Conservation (phyloP, 2,113 vertebrate species). For the Verasper variegatus region DNA sequence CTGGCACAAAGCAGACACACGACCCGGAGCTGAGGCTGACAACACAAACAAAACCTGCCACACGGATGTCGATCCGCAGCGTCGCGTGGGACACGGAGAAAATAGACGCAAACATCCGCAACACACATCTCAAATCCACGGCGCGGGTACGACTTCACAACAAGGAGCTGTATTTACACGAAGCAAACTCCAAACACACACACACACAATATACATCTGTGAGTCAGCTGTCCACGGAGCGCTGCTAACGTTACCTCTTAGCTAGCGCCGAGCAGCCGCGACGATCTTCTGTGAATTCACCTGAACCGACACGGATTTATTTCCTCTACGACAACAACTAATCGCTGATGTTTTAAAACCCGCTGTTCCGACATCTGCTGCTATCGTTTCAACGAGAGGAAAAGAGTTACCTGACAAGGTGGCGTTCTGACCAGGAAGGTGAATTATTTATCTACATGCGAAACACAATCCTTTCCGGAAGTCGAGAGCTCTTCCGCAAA, state of each 20-base stretch:
- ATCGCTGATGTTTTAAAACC: neutral
- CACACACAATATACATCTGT: neutral
- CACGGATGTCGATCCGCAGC: slow-evolving; percentile 52
- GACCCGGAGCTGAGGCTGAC: neutral
- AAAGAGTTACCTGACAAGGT: slow-evolving; percentile 71
- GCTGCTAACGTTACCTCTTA: slow-evolving; percentile 62
- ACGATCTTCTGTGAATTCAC: slow-evolving; percentile 27
- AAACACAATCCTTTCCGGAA: slow-evolving; percentile 78
- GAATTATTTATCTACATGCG: slow-evolving; percentile 71
- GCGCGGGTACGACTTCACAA: too few species aligned
- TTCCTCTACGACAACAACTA: neutral
- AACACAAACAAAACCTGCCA: slow-evolving; percentile 15
- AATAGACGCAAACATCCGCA: slow-evolving; percentile 34
- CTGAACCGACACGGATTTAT: neutral
- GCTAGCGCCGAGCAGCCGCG: slow-evolving; percentile 57
- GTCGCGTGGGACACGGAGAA: neutral
- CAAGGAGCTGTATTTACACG: neutral
- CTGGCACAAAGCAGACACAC: neutral
- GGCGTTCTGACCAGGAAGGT: slow-evolving; percentile 62
- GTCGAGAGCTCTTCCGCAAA: slow-evolving; percentile 39
- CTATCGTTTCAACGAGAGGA: neutral
- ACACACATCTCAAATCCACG: neutral
- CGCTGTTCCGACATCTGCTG: neutral
- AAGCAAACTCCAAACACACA: neutral
- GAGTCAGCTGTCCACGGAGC: neutral